These are phyloP conservation scores for Caenorhabditis panamensis DNA, from an alignment of 2,888 invertebrate species.

Conservation along the genomic window DNA sequence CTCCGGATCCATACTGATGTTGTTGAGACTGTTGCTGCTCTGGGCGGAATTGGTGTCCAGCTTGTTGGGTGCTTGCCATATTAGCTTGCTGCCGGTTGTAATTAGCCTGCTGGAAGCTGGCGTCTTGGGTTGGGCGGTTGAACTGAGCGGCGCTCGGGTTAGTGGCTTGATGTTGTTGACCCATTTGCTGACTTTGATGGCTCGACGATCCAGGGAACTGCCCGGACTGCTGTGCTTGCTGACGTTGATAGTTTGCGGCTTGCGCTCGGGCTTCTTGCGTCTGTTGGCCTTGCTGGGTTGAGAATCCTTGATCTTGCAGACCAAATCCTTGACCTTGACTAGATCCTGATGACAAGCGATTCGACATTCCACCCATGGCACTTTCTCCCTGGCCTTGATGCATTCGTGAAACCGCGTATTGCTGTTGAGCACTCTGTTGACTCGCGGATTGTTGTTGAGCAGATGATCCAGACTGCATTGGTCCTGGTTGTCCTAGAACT, in stretches of 20 bases:
- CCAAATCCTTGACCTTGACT: constrained; percentile 13
- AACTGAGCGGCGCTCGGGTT: constrained; percentile 4
- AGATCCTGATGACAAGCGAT: constrained; percentile 1
- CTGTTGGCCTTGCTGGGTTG: background rate
- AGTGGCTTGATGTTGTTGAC: constrained; percentile 30
- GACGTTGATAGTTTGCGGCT: background rate
- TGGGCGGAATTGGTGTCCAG: constrained; percentile 6
- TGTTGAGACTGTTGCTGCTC: constrained; percentile 27
- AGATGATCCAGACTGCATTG: constrained; percentile 40
- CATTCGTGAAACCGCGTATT: too few relatives aligned
- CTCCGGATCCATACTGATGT: constrained; percentile 14
- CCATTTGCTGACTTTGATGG: background rate
- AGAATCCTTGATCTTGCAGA: background rate
- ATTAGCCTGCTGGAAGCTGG: background rate
- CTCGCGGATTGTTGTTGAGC: constrained; percentile 17
- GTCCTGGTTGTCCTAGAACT: constrained; percentile 36
- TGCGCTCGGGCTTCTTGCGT: constrained; percentile 4
- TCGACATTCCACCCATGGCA: constrained; percentile 16
- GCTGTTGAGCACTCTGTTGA: constrained; percentile 18
- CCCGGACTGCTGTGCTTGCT: constrained; percentile 1
- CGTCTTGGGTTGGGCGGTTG: background rate
- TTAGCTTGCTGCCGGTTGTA: constrained; percentile 6
- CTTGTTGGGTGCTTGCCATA: too few relatives aligned
- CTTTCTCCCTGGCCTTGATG: background rate
- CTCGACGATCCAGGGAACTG: background rate